Evolutionary conservation across 2,888 invertebrate genomes (phyloP).

Genomic region (Cephus sareptanus): DNA sequence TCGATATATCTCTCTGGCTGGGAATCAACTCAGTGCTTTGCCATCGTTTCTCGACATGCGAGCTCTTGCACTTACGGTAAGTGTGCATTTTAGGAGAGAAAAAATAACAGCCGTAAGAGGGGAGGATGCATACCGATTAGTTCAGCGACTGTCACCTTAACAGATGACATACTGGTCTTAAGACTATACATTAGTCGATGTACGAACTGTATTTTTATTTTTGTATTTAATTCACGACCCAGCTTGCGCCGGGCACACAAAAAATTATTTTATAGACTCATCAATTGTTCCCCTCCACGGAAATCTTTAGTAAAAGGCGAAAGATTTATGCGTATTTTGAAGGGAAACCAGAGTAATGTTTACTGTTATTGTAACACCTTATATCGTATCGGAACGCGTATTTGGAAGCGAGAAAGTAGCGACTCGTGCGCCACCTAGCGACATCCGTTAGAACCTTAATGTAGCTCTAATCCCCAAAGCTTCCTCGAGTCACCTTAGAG

Average conservation of each 20-base stretch:
- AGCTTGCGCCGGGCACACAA: constrained; percentile 47
- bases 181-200: background rate
- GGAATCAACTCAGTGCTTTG: constrained; percentile 68
- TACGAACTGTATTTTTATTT: constrained; percentile 9
- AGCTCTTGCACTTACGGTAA: constrained; percentile 69
- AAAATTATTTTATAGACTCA: constrained; percentile 59
- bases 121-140: background rate
- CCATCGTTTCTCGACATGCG: constrained; percentile 70
- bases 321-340: constrained; percentile 66
- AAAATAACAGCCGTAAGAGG: background rate
- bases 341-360: constrained; percentile 61
- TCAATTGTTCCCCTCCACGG: constrained; percentile 62
- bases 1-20: constrained; percentile 71
- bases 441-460: background rate
- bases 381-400: background rate
- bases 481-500: background rate
- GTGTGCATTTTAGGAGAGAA: constrained; percentile 35
- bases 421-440: constrained; percentile 13
- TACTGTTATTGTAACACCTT: accelerated
- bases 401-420: constrained; percentile 14
- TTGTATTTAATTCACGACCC: constrained; percentile 36
- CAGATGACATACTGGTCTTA: background rate
- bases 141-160: background rate
- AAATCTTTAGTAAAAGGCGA: constrained; percentile 69
- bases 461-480: background rate